Evolutionary conservation across 2,888 invertebrate species (phyloP).

Genomic region (Agrochola lychnidis): DNA sequence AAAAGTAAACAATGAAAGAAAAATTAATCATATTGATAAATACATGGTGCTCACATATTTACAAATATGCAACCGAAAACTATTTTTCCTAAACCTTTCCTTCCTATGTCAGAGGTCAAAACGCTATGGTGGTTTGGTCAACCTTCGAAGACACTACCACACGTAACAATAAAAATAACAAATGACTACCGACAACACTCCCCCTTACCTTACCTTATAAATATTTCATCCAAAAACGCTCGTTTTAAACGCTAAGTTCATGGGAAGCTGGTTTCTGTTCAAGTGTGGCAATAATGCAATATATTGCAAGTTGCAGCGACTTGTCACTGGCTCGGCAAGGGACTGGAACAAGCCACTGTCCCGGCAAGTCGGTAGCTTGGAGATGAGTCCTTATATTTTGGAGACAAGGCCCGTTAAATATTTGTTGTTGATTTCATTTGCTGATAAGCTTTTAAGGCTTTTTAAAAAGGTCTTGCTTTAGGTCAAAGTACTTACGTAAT

Average conservation of each 20-base stretch:
- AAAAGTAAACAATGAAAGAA: no score
- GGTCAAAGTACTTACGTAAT: slow-evolving; percentile 25
- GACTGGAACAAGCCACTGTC: background rate
- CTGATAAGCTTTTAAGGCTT: slow-evolving; percentile 25
- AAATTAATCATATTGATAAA: no score
- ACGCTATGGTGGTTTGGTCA: no score
- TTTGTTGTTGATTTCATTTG: slow-evolving; percentile 22
- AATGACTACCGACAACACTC: slow-evolving; percentile 4
- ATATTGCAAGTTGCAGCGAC: slow-evolving; percentile 24
- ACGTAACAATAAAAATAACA: background rate
- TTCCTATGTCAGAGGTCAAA: no score
- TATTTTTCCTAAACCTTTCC: no score
- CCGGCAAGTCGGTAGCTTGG: background rate
- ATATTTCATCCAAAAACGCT: slow-evolving; percentile 28
- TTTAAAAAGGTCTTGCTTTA: slow-evolving; percentile 16
- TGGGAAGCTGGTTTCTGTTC: slow-evolving; percentile 38
- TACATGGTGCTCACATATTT: no score
- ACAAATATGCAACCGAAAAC: no score
- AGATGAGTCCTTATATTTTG: slow-evolving; percentile 22
- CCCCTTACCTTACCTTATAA: background rate
- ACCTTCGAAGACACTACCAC: no score
- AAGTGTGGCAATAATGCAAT: slow-evolving; percentile 13
- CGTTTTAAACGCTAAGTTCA: slow-evolving; percentile 10
- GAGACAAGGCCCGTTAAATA: slow-evolving; percentile 7
- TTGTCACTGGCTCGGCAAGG: slow-evolving; percentile 16